phyloP scores from a whole-genome alignment of 1,140 invertebrate species.

The Acromyrmex charruanus region DNA sequence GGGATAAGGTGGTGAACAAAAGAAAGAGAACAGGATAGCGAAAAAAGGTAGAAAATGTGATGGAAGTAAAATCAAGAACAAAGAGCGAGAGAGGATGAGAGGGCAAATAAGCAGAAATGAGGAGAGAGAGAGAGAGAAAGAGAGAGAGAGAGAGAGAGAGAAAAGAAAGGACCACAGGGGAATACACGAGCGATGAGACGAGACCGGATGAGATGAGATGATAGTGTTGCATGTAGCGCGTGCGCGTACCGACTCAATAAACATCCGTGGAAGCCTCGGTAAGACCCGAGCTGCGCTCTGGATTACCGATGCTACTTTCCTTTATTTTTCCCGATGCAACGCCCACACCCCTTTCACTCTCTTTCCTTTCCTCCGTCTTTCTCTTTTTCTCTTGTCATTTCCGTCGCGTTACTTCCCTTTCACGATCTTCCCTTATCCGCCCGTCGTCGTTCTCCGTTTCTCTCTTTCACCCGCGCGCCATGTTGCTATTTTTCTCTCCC shows the following conservation, averaged over 20 bases:
- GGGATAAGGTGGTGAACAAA: slow-evolving; percentile 57
- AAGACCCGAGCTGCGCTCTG: slow-evolving; percentile 83
- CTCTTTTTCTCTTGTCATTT: background rate
- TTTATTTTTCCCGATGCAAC: slow-evolving; percentile 80
- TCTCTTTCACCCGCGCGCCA: slow-evolving; percentile 5
- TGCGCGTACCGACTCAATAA: slow-evolving; percentile 84
- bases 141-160: slow-evolving; percentile 11
- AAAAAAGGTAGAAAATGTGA: slow-evolving; percentile 37
- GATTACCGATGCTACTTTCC: slow-evolving; percentile 83
- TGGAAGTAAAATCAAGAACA: slow-evolving; percentile 24
- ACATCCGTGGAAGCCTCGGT: slow-evolving; percentile 83
- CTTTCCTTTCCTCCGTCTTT: slow-evolving; percentile 12
- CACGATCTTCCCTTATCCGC: slow-evolving; percentile 6
- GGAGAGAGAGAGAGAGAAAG: background rate
- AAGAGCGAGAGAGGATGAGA: background rate
- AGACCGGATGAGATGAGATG: slow-evolving; percentile 80
- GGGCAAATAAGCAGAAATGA: slow-evolving; percentile 45
- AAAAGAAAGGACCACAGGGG: slow-evolving; percentile 41
- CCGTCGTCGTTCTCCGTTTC: background rate
- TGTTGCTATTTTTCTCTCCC: slow-evolving; percentile 30
- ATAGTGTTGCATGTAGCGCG: slow-evolving; percentile 79
- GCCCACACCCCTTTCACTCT: slow-evolving; percentile 63
- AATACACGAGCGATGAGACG: slow-evolving; percentile 76
- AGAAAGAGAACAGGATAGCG: background rate
- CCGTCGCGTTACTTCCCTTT: slow-evolving; percentile 11